phyloP scores from a whole-genome alignment of 2,888 invertebrate species.

The Antheraea assamensis region DNA sequence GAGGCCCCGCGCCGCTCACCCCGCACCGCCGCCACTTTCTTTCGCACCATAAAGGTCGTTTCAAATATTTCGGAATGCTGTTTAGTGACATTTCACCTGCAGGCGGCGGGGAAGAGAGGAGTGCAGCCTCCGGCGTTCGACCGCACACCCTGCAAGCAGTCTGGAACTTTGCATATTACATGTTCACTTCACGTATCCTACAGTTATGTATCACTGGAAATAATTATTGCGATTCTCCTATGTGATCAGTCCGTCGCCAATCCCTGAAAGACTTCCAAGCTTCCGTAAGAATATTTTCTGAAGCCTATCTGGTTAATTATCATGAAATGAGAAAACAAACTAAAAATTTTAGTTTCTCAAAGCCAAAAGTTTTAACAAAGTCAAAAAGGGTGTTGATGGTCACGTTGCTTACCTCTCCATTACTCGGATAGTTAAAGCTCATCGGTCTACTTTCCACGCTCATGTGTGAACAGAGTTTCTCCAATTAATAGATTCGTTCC shows the following conservation, averaged over 20 bases:
- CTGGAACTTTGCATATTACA: constrained; percentile 31
- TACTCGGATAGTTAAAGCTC: constrained; percentile 54
- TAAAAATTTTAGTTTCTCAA: not conserved
- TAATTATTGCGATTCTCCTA: not conserved
- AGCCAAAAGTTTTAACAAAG: not conserved
- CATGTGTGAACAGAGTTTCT: constrained; percentile 82
- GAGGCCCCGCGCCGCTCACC: constrained; percentile 77
- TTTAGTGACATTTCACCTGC: constrained; percentile 81
- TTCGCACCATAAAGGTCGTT: constrained; percentile 83
- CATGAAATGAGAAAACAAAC: not conserved
- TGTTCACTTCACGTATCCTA: not conserved
- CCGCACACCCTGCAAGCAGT: constrained; percentile 49
- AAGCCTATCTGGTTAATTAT: not conserved
- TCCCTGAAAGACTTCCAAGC: not conserved
- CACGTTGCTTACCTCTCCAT: constrained; percentile 34
- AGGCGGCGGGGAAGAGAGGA: constrained; percentile 64
- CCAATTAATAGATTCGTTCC: constrained; percentile 83
- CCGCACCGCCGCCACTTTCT: constrained; percentile 65
- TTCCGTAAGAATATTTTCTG: not conserved
- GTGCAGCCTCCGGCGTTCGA: constrained; percentile 67
- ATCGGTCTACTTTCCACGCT: constrained; percentile 77
- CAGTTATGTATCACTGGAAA: not conserved
- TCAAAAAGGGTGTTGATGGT: constrained; percentile 21
- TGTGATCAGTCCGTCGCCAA: not conserved
- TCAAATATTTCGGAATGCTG: constrained; percentile 82